A percentile compares a stretch with the other conserved stretches of the same genome.
phyloP scores from a whole-genome alignment of 2,113 vertebrate genomes.

The Verasper variegatus region DNA sequence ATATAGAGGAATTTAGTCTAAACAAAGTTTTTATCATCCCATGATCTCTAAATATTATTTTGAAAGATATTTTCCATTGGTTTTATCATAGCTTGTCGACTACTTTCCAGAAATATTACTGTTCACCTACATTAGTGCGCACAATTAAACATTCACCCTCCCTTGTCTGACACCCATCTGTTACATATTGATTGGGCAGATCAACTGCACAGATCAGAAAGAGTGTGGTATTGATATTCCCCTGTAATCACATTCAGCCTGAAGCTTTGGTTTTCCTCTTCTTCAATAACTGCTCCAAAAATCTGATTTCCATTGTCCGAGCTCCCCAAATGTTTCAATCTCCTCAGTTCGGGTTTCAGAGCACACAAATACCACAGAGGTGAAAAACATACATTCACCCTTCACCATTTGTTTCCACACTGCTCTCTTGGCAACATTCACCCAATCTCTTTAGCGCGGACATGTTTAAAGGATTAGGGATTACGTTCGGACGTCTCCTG shows the following conservation, averaged over 20 bases:
- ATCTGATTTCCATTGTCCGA: constrained; percentile 25
- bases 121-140: no score
- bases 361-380: constrained; percentile 26
- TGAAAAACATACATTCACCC: constrained; percentile 43
- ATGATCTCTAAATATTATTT: no score
- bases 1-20: no score
- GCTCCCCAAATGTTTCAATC: constrained; percentile 25
- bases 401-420: constrained; percentile 51
- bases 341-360: constrained; percentile 26
- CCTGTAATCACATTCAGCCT: background rate
- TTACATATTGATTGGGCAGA: background rate
- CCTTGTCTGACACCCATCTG: background rate
- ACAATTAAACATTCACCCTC: background rate
- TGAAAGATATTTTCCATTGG: no score
- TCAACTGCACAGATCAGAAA: background rate
- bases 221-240: background rate
- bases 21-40: no score
- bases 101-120: background rate
- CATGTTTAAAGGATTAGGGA: constrained; percentile 57
- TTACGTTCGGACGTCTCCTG: constrained; percentile 24
- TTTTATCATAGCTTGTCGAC: no score
- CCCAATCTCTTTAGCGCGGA: constrained; percentile 21
- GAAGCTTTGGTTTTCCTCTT: constrained; percentile 20
- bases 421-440: constrained; percentile 31
- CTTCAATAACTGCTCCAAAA: constrained; percentile 21